phyloP scores from a whole-genome alignment of 2,113 vertebrate genomes.

The Ranitomeya imitator region DNA sequence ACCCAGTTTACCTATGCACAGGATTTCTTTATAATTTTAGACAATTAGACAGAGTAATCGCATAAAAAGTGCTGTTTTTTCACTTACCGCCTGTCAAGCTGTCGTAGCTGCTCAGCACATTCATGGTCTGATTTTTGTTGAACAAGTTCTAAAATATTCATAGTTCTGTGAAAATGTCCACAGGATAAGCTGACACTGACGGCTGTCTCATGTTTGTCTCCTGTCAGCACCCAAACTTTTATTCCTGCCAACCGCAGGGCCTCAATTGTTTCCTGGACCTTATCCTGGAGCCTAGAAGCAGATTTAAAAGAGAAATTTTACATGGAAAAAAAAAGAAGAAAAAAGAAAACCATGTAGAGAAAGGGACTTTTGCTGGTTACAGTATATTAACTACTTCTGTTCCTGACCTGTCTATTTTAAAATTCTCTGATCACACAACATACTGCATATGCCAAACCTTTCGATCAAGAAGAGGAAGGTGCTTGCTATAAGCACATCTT shows the following conservation, averaged over 20 bases:
- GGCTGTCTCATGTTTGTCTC: conserved; percentile 94
- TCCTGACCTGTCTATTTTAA: background rate
- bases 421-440: background rate
- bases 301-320: background rate
- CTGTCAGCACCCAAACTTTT: conserved; percentile 96
- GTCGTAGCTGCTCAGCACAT: conserved; percentile 88
- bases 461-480: background rate
- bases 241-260: conserved; percentile 92
- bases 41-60: background rate
- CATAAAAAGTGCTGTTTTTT: background rate
- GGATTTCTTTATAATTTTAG: background rate
- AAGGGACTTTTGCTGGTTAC: background rate
- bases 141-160: conserved; percentile 94
- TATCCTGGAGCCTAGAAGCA: conserved; percentile 86
- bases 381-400: background rate
- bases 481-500: background rate
- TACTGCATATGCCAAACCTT: background rate
- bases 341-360: background rate
- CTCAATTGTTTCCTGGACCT: conserved; percentile 96
- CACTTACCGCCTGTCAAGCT: conserved; percentile 83
- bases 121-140: conserved; percentile 89
- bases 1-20: background rate
- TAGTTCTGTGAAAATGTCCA: conserved; percentile 93
- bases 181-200: conserved; percentile 95
- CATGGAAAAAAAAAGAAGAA: background rate